Evolutionary conservation across 2,888 invertebrate species (phyloP).

Genomic region (Pollenia amentaria): DNA sequence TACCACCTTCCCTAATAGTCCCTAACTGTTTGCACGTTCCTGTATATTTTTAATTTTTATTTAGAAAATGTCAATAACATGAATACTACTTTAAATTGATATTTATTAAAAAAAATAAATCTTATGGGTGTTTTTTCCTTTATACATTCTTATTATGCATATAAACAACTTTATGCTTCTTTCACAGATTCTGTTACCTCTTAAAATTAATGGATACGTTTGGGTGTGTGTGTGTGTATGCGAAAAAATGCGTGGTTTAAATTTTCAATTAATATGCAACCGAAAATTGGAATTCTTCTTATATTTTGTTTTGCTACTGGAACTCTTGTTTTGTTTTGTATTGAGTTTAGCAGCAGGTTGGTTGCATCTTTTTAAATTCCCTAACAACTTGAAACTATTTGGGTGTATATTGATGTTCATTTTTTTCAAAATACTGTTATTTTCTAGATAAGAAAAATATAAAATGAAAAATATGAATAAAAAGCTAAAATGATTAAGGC

Average conservation of each 20-base stretch:
- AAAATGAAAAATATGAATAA: background rate
- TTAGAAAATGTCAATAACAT: slow-evolving; percentile 54
- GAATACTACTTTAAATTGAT: slow-evolving; percentile 34
- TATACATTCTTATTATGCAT: slow-evolving; percentile 47
- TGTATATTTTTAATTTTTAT: slow-evolving; percentile 36
- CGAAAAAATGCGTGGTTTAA: slow-evolving; percentile 68
- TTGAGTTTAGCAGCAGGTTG: background rate
- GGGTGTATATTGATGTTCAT: slow-evolving; percentile 17
- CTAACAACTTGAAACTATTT: slow-evolving; percentile 45
- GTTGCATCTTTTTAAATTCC: slow-evolving; percentile 40
- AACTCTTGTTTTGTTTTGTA: background rate
- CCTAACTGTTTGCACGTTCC: too few species aligned
- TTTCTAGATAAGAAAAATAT: background rate
- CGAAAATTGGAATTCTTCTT: slow-evolving; percentile 61
- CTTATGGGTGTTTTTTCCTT: background rate
- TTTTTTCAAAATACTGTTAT: background rate
- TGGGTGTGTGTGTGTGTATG: slow-evolving; percentile 14
- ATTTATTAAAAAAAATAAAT: background rate
- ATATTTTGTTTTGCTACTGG: background rate
- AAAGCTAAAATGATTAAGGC: background rate
- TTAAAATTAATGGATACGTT: slow-evolving; percentile 29
- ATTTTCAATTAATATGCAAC: slow-evolving; percentile 74
- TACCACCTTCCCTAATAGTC: too few species aligned
- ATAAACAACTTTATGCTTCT: slow-evolving; percentile 21
- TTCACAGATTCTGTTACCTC: slow-evolving; percentile 24